phyloP scores from a whole-genome alignment of 2,888 invertebrate genomes.

The Dasypolia templi region DNA sequence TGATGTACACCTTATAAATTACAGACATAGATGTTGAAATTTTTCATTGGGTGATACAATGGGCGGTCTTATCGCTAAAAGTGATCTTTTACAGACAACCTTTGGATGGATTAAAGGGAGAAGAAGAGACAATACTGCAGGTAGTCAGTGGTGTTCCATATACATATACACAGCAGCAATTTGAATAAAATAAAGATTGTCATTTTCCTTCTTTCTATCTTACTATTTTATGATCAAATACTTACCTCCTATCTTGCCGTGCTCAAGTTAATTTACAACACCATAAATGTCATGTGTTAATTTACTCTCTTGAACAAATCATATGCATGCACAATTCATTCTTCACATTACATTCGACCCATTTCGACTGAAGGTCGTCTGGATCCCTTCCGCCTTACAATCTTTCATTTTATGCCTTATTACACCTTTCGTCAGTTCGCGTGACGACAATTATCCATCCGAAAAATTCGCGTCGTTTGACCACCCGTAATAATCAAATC shows the following conservation, averaged over 20 bases:
- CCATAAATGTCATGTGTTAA: constrained; percentile 34
- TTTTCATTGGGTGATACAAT: too few species aligned
- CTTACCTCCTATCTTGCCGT: not conserved
- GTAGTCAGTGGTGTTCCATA: too few species aligned
- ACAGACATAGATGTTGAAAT: too few species aligned
- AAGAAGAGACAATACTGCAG: too few species aligned
- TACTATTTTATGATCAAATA: not conserved
- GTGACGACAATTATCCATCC: constrained; percentile 61
- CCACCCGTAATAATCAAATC: constrained; percentile 52
- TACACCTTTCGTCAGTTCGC: constrained; percentile 57
- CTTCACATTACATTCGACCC: constrained; percentile 48
- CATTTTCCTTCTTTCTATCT: not conserved
- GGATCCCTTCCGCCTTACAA: constrained; percentile 57
- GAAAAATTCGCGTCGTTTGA: constrained; percentile 60
- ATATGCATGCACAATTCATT: constrained; percentile 32
- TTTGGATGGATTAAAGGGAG: too few species aligned
- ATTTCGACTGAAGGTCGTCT: constrained; percentile 62
- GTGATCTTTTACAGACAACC: too few species aligned
- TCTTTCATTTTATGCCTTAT: constrained; percentile 56
- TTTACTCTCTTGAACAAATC: constrained; percentile 37
- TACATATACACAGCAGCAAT: too few species aligned
- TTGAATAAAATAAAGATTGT: not conserved
- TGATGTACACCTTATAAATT: too few species aligned
- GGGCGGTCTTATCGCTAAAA: too few species aligned
- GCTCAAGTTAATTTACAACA: constrained; percentile 10